Base-by-base conservation (phyloP, 2,113 vertebrate genomes). In the Nothoprocta perdicaria region DNA sequence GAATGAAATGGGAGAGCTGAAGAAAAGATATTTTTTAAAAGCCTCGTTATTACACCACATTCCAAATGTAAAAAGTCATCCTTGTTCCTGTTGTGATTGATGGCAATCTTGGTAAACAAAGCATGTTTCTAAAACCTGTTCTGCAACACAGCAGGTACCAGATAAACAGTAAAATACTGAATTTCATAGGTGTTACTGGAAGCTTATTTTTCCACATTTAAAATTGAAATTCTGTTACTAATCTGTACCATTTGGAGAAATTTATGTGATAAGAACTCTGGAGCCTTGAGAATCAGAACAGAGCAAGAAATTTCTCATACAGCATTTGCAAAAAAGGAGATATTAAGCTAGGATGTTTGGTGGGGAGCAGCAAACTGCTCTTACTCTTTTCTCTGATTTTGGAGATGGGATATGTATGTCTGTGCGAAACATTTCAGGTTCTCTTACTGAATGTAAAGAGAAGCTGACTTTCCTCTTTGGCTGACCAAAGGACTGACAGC, bases 401-500 rank as follows among this genome's bases (percentile, higher is more conserved):
- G 43, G n/a, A 81, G 53, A 27, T 18, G 6, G 14, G 3, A 14
- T 22, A 2, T 41, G 13, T 73, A 24, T 61, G n/a, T 57, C 27
- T 50, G 12, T 17, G 10, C 68, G 40, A 87, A 82, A 33, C 11
- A 14, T 62, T 82, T 68, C 19, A 90, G 60, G 14, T 3, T 93
- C 13, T 21, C 38, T 75, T 79, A 31, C 24, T 86, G 52, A 94
- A 88, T 50, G 40, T 50, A 88, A 86, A 93, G 41, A 67, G 76
- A 77, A 91, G 6, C 33, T 85, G 72, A 41, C 26, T 90, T 94
- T 82, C n/a, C 35, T 73, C 33, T 82, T 83, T 78, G 53, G 35
- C 50, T 80, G 76, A 43, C 19, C 52, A 86, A 94, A 97, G 94
- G 62, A 84, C 79, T 94, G 94, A 88, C 73, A 88, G 60, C 72